Evolutionary conservation across 2,113 vertebrate species (phyloP), one percentile per base, ranked within the genome.

Genomic region (Piliocolobus tephrosceles): DNA sequence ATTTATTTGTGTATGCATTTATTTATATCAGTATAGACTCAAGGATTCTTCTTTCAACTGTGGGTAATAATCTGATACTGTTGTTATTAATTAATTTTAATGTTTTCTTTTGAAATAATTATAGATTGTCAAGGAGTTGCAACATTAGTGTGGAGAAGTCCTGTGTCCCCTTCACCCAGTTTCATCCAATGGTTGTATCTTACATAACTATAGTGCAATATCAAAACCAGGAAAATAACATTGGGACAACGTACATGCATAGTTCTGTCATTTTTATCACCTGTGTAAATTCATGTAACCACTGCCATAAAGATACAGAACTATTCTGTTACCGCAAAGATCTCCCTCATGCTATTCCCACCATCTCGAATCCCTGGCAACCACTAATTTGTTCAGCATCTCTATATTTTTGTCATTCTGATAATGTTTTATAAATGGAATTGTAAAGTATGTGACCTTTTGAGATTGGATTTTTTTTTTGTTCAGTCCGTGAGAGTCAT

Each of bases 241-340:
- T 0, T 25, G 50, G 32, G 0, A 20, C 35, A 22, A 23, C 16
- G 61, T 23, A 12, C 0, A 1, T 82, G 17, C 23, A 1, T 13
- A 18, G 2, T 9, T 47, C 73, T 92, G 55, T 32, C 73, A n/a
- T 47, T 25, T 30, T 57, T 40, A 14, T 55, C 73, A 40, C 1
- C 0, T 25, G 12, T 2, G 8, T 23, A 32, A 81, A 75, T 55
- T 40, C 4, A 0, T 1, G 23, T 35, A 17, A 35, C 8, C 47
- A 25, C 5, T 47, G 23, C 40, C 32, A 2, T 35, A 47, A 73
- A 50, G 16, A 47, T 14, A 13, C 25, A 47, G 30, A 76, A 20
- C 13, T 2, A 8, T 9, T 13, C 23, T 6, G 11, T 27, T 16
- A 27, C 10, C 55, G 23, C 9, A 2, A 47, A 75, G 38, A 25